Base-by-base conservation (phyloP, 2,888 invertebrate species). In the Eumacrocentrus americanus region DNA sequence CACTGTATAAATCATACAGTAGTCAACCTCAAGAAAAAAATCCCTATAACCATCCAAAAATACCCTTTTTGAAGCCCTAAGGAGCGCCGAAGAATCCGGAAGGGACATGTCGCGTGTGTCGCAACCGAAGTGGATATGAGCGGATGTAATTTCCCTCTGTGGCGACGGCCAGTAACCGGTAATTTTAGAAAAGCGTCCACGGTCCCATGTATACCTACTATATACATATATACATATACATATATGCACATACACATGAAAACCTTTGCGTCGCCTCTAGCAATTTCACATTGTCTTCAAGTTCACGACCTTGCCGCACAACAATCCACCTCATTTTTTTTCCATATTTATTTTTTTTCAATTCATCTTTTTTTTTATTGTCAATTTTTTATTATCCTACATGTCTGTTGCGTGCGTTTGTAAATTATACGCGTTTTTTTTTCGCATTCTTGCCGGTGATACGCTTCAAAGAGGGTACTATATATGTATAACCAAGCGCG, bases 81-180 rank as follows among this genome's bases (percentile, higher is more conserved):
- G 29, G 9, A 29, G 5, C 29, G 29, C 72, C 73, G 73, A 57
- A 40, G 34, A 58, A 58, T 51, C 42, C 57, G 42, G 50, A 58
- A 57, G 40, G 42, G 57, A 18, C 48, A 29, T 5, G 40, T 40
- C 37, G 48, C 56, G 48, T 56, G 56, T 48, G 11, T 12, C 34
- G 22, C 16, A 34, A 56, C 20, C 42, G 18, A 42, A 14, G 12
- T 9, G 18, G 7, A 42, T 18, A 42, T 18, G 23, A 44, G 12
- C 55, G 60, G 60, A 60, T 51, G 55, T 60, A 55, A 60, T 60
- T 60, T 55, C 34, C 48, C 44, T 44, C 9, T 2, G 20, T 22
- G 44, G 29, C 34, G 14, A 37, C 18, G 40, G 18, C 18, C 20
- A 53, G 48, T 23, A 37, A 54, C 50, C 54, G 23, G 44, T 40